These are phyloP conservation scores for Sitta europaea DNA, from an alignment of 2,113 vertebrate species.

Conservation along the genomic window DNA sequence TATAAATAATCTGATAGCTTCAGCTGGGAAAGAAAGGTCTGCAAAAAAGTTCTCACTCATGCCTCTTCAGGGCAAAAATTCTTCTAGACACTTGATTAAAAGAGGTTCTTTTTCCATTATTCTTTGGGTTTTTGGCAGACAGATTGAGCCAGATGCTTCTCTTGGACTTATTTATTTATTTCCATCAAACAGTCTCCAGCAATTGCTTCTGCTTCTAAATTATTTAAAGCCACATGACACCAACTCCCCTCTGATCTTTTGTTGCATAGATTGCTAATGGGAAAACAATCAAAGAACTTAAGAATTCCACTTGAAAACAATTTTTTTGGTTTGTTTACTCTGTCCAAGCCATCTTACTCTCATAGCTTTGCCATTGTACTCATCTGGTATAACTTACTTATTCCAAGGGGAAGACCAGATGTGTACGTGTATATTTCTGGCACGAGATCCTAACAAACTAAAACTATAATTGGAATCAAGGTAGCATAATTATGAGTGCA, in stretches of 20 bases:
- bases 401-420: conserved; percentile 7
- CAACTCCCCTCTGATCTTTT: conserved; percentile 13
- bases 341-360: not conserved
- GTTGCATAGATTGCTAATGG: not conserved
- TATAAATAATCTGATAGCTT: not conserved
- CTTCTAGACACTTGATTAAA: not conserved
- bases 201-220: conserved; percentile 17
- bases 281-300: conserved; percentile 36
- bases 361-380: not conserved
- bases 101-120: not conserved
- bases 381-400: not conserved
- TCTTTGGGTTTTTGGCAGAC: conserved; percentile 19
- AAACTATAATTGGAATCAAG: not conserved
- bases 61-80: not conserved
- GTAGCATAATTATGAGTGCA: not conserved
- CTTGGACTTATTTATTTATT: conserved; percentile 35
- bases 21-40: not conserved
- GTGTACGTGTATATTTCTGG: not conserved
- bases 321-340: not conserved
- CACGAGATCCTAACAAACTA: not conserved
- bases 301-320: conserved; percentile 22
- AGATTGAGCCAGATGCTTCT: conserved; percentile 15
- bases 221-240: not conserved
- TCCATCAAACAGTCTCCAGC: not conserved
- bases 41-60: not conserved